Base-by-base conservation (phyloP, 1,140 invertebrate species). In the Pachyrhynchus sulphureomaculatus region DNA sequence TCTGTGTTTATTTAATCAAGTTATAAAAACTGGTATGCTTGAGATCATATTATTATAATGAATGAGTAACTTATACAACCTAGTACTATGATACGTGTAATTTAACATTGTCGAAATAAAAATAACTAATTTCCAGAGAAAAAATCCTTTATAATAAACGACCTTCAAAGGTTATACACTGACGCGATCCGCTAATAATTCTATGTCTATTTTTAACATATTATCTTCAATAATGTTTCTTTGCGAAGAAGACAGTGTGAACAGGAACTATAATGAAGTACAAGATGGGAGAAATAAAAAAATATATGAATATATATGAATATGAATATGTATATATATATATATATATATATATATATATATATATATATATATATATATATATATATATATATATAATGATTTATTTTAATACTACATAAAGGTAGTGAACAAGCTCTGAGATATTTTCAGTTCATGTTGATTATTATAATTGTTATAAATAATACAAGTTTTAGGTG, bases 151-250 rank as follows among this genome's bases (percentile, higher is more conserved):
- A 6, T 5, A 33, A 17, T 13, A 39, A 39, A 39, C 36, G 36
- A 39, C 36, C 36, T 39, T 39, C 36, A 18, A 6, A 39, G 36
- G 36, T 39, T 39, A 39, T 8, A 13, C n/a, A 13, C n/a, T 39
- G 36, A 39, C 17, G 36, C 26, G 26, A 29, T 3, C 6, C 26
- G 26, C 26, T 9, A 29, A 39, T 39, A 13, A 39, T 2, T 39
- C 36, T 17, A n/a, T 39, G n/a, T 18, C 36, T 39, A 39, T 39
- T 39, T 39, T 39, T 39, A 39, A 39, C 17, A 13, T 39, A 39
- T 39, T 39, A 39, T 39, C 17, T 5, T 8, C 3, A 18, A 39
- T 17, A 17, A 4, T 37, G 3, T 18, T 39, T 29, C 12, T 29
- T 29, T 29, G 26, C 26, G 26, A 29, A 29, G 26, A 29, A 29